Base-by-base conservation (phyloP, 2,888 invertebrate species). In the Frankliniella intonsa region DNA sequence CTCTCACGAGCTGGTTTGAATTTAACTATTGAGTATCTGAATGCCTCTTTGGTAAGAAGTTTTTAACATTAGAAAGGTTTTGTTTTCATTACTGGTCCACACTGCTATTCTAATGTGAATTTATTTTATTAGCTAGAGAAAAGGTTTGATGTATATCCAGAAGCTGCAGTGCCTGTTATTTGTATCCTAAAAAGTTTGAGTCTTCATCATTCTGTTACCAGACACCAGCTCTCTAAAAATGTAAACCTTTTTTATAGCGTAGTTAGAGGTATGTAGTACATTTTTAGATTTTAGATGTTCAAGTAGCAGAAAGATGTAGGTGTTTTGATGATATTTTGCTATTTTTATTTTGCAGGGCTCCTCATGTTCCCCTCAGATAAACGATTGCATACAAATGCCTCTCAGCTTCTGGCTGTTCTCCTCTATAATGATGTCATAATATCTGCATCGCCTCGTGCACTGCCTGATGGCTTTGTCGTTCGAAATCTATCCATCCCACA, bases 1-100 rank as follows among this genome's bases (percentile, higher is more conserved):
- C 83, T 93, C 22, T 89, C 90, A 81, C 88, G 89, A 81, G 89
- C 90, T 83, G 93, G 93, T 0, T 83, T 93, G 17, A 87, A 89
- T 81, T 85, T 91, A 80, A 85, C 91, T 62, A 85, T 89, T 49
- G 87, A 90, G 81, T 87, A 90, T 81, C 89, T 91, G 85, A 86
- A 88, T 82, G 88, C 87, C 83, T 88, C 90, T 3, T 84, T 88
- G 85, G 88, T 88, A 85, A 85, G 84, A 83, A 69, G 25, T 80
- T 22, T 22, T 81, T 62, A 80, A 50, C n/a, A 27, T 51, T 81
- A 80, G 80, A 22, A 11, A 65, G 49, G 51, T 50, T 69, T 22
- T 38, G 17, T 25, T 25, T 25, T 22, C 12, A 76, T 76, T 25
- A 22, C 22, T 22, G 11, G 12, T 80, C 22, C 10, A 69, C 82